Conservation (phyloP, 1,140 invertebrate genomes). For the Lasioglossum baleicum region DNA sequence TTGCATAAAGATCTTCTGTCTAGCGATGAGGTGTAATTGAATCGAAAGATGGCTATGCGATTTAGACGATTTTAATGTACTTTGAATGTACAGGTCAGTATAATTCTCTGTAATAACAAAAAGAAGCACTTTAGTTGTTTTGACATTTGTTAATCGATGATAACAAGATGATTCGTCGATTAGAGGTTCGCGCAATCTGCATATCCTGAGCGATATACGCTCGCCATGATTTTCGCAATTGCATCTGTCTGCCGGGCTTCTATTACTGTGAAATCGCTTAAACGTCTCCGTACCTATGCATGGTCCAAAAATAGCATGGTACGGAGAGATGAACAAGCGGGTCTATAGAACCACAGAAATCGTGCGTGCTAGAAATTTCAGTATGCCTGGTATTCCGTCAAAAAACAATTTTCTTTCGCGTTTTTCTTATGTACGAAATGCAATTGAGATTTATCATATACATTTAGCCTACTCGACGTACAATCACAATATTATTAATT, state of each 20-base stretch:
- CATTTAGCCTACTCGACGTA: not conserved
- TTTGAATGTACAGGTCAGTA: too few species aligned
- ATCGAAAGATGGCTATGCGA: too few species aligned
- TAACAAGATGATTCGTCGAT: not conserved
- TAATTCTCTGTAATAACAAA: too few species aligned
- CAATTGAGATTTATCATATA: not conserved
- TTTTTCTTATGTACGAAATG: not conserved
- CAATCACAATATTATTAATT: not conserved
- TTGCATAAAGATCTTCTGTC: too few species aligned
- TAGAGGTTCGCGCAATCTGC: not conserved
- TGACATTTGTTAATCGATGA: too few species aligned
- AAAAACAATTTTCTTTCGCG: not conserved
- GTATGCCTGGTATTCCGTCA: not conserved
- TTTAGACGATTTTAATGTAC: too few species aligned
- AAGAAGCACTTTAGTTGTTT: not conserved
- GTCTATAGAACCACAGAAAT: conserved; percentile 37
- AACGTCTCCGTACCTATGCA: conserved; percentile 38
- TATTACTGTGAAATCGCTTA: conserved; percentile 43
- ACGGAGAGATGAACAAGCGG: conserved; percentile 37
- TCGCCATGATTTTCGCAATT: conserved; percentile 36
- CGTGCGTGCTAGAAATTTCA: conserved; percentile 40
- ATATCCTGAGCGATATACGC: conserved; percentile 15
- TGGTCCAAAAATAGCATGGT: conserved; percentile 35
- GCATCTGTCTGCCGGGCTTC: conserved; percentile 34
- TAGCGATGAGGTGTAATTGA: too few species aligned